Evolutionary conservation across 1,140 invertebrate species (phyloP), one percentile per base, ranked within the genome.

Genomic region (Drosophila nannoptera): DNA sequence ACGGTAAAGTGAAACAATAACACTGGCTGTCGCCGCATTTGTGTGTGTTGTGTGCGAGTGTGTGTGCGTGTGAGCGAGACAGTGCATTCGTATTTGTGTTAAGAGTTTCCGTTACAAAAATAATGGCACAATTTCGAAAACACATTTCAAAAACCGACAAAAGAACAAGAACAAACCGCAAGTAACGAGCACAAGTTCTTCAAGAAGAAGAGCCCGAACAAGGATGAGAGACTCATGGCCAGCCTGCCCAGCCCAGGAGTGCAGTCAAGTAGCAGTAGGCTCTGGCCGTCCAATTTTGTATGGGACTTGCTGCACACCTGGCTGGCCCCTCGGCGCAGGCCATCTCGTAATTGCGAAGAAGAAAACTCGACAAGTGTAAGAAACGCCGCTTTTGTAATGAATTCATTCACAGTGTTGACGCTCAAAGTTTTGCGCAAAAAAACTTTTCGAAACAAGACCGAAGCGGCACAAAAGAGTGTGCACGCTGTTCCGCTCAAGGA

Each of bases 41-140:
- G 29, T 62, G 29, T 53, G 43, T 33, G 22, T 1, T 22, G 11
- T 46, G 40, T 54, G 62, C 48, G 54, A 52, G 55, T 70, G 62
- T 58, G 46, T 33, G 31, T 45, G 55, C 58, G 60, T 14, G 46
- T 64, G 43, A 7, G 7, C 8, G 54, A 59, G 63, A 7, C n/a
- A 40, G 65, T 73, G 58, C 58, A 29, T 12, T 55, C 63, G 63
- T 69, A 65, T 82, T 77, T 75, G 75, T 83, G 78, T 61, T 82
- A 64, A 75, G 72, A 78, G 78, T 80, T 84, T 84, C 80, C 80
- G 80, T 65, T 84, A 60, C 73, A 68, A 63, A 65, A 76, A 84
- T 76, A 82, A 72, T 61, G 64, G 49, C 50, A 46, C 73, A 73
- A 64, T 80, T 83, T 83, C 65, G 49, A 83, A 76, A 83, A 78